Evolutionary conservation across 2,113 vertebrate species (phyloP).

Genomic region (Mionectes macconnelli): DNA sequence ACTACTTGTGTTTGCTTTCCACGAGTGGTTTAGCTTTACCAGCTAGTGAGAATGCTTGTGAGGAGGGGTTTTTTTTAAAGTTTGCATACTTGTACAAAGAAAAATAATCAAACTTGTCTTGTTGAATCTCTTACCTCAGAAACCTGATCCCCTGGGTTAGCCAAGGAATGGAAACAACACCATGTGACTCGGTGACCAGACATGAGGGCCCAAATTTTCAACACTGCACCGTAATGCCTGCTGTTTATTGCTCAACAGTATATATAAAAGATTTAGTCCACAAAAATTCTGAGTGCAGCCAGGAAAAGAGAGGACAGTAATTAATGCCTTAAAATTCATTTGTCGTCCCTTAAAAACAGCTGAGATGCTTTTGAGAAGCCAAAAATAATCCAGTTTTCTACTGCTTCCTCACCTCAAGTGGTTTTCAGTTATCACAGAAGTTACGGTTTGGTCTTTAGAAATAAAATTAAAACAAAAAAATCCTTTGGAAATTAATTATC

Average conservation of each 20-base stretch:
- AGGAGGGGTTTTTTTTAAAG: neutral
- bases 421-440: neutral
- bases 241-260: neutral
- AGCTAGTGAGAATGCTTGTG: neutral
- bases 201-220: neutral
- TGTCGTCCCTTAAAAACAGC: neutral
- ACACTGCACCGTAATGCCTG: neutral
- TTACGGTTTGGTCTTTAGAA: neutral
- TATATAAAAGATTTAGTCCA: neutral
- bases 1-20: constrained; percentile 11
- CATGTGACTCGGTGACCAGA: neutral
- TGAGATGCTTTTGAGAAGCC: neutral
- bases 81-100: neutral
- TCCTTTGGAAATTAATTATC: neutral
- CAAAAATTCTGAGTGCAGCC: neutral
- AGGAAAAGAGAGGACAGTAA: neutral
- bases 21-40: neutral
- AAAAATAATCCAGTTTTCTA: neutral
- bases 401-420: neutral
- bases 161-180: neutral
- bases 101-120: constrained; percentile 24
- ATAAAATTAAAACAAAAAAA: neutral
- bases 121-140: constrained; percentile 9
- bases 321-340: neutral
- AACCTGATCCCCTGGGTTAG: neutral